A percentile compares a stretch with the other conserved stretches of the same genome.
Conservation (phyloP, 35 echinoderm and acorn worm species). For the Anneissia japonica region DNA sequence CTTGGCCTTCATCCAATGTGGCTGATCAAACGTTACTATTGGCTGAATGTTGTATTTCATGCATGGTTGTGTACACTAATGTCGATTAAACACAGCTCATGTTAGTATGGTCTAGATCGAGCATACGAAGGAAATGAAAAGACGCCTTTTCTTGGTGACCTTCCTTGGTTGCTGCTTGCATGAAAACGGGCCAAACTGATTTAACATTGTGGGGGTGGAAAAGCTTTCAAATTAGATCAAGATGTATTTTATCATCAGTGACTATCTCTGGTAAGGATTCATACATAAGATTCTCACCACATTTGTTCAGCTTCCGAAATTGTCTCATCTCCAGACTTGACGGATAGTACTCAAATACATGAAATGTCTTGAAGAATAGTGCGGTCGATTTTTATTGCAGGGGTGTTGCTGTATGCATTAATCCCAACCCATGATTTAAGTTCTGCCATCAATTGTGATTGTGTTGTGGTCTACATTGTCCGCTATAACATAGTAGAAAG, state of each 20-base stretch:
- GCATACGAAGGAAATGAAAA: slow-evolving; percentile 21
- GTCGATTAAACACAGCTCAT: slow-evolving; percentile 22
- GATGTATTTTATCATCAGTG: background rate
- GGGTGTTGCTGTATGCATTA: background rate
- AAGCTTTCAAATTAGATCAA: slow-evolving; percentile 18
- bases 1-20: background rate
- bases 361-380: background rate
- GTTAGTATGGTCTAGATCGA: slow-evolving; percentile 14
- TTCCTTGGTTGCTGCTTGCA: background rate
- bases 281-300: slow-evolving; percentile 7
- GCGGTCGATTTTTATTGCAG: background rate
- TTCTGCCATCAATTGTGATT: slow-evolving; percentile 15
- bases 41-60: background rate
- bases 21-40: slow-evolving; percentile 7
- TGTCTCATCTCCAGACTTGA: background rate
- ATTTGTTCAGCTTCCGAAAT: slow-evolving; percentile 1
- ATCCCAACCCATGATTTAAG: slow-evolving; percentile 28
- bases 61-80: background rate
- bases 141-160: slow-evolving; percentile 1
- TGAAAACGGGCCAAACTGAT: slow-evolving; percentile 16
- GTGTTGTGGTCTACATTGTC: slow-evolving; percentile 40
- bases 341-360: background rate
- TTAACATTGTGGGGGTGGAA: background rate
- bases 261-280: background rate
- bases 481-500: background rate